Conservation (phyloP, 2,113 vertebrate species). For the Hemibagrus wyckioides region DNA sequence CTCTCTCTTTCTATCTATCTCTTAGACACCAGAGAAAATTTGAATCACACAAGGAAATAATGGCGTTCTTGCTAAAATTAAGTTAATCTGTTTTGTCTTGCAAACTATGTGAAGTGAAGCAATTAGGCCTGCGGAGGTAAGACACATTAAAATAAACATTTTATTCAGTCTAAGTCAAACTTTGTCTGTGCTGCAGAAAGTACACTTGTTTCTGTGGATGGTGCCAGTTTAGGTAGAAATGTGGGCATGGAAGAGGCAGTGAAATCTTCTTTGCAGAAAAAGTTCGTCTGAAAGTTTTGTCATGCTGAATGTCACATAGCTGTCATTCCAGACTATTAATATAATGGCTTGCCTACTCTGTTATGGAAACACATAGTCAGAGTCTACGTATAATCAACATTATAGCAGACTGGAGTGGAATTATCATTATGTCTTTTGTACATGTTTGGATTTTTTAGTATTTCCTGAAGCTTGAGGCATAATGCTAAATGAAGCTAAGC, state of each 20-base stretch:
- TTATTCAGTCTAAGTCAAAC: constrained; percentile 4
- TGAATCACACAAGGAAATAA: constrained; percentile 5
- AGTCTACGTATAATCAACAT: background rate
- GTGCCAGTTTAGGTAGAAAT: constrained; percentile 43
- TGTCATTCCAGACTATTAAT: constrained; percentile 50
- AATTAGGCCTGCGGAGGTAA: constrained; percentile 27
- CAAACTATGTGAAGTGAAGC: constrained; percentile 28
- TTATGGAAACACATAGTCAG: background rate
- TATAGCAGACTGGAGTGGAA: background rate
- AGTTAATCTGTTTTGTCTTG: constrained; percentile 26
- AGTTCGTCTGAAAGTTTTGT: constrained; percentile 53
- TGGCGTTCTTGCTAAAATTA: constrained; percentile 23
- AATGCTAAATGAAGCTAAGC: constrained; percentile 17
- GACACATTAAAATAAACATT: constrained; percentile 24
- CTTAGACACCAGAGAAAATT: background rate
- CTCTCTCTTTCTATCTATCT: background rate
- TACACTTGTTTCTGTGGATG: constrained; percentile 51
- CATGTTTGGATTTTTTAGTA: constrained; percentile 23
- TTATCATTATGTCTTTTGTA: background rate
- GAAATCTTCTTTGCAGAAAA: constrained; percentile 59
- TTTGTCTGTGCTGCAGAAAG: constrained; percentile 43
- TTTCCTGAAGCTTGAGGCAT: background rate
- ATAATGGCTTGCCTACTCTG: constrained; percentile 38
- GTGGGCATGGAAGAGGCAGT: constrained; percentile 46
- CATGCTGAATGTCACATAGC: constrained; percentile 51